Evolutionary conservation across 2,797 vertebrate species (phyloP), one percentile per base, ranked within the genome.

Genomic region (Sebastes kiyomatsui): DNA sequence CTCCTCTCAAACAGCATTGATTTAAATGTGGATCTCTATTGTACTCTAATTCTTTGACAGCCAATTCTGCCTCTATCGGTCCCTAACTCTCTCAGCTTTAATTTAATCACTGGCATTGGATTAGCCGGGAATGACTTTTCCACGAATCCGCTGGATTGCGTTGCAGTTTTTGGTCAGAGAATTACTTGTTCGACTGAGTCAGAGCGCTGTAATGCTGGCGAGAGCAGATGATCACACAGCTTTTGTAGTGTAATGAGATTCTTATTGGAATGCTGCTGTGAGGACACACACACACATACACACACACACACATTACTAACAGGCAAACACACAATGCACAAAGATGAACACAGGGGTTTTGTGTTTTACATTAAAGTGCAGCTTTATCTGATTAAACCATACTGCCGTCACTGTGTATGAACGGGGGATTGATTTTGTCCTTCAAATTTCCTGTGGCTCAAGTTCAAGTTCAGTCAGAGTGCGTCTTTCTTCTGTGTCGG

Each of bases 211-310:
- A 62, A 74, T 49, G 52, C 80, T 60, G 66, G 25, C 12, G 18
- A 72, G 67, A 68, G 66, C 73, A 54, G 79, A 79, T 70, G 81
- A 88, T 83, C 85, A 69, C 84, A 76, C 72, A 60, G 79, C 83
- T 87, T 85, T 80, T 84, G 73, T 85, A 65, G 65, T 83, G 83
- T 83, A 88, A 90, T 87, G 46, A 82, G 66, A 88, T 80, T 79
- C 69, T 80, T 75, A 77, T 61, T 84, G 87, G 81, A 83, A 85
- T 80, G 71, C 67, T 52, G 67, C 72, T 68, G 79, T 38, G 6
- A 64, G 74, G 67, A 60, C 27, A 32, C 49, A 49, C 66, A 74
- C 60, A 61, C 30, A 67, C 25, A 33, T 3, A 66, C 28, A 74
- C 7, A 55, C n/a, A 27, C 32, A 30, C 30, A 65, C 75, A 35